Base-by-base conservation (phyloP, 2,888 invertebrate genomes). In the Embidobia sp. region DNA sequence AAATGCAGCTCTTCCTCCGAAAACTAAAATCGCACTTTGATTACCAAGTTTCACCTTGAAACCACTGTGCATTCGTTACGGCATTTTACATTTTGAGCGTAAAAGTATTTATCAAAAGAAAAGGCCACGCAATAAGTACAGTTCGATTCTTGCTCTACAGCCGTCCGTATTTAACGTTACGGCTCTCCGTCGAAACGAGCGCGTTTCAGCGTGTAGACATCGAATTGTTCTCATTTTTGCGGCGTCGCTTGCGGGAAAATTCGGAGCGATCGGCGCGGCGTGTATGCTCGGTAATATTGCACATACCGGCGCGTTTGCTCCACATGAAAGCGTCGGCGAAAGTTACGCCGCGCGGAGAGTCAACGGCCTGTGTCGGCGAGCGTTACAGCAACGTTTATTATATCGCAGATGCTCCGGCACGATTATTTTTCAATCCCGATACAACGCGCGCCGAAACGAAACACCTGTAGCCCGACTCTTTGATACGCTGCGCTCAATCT, bases 251-350 rank as follows among this genome's bases (percentile, higher is more conserved):
- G 53, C 53, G 63, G 55, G 63, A 59, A 55, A 63, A 55, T 63
- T 63, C 55, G 72, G 72, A 48, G 6, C 31, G 55, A 46, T 53
- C 57, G 40, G 13, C 18, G 44, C 48, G 5, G 40, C 5, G 11
- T 31, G 33, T 15, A 66, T 72, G 64, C 66, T 49, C 76, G 72
- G 72, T 61, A 66, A 67, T 70, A 48, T 73, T 69, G 59, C 57
- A 66, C 64, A 63, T 78, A 80, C 78, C 76, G 77, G 64, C 57
- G 61, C 73, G 79, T 81, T 79, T 83, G 83, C 82, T 83, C 83
- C 83, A 83, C 81, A 86, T 86, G 85, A 86, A 87, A 86, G 84
- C 84, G 81, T 19, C 79, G 74, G 86, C 87, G 87, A 87, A 87
- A 87, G 86, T 87, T 86, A 84, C 80, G 73, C 82, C 19, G 69